Conservation (phyloP, 2,113 vertebrate species). For the Okapia johnstoni region DNA sequence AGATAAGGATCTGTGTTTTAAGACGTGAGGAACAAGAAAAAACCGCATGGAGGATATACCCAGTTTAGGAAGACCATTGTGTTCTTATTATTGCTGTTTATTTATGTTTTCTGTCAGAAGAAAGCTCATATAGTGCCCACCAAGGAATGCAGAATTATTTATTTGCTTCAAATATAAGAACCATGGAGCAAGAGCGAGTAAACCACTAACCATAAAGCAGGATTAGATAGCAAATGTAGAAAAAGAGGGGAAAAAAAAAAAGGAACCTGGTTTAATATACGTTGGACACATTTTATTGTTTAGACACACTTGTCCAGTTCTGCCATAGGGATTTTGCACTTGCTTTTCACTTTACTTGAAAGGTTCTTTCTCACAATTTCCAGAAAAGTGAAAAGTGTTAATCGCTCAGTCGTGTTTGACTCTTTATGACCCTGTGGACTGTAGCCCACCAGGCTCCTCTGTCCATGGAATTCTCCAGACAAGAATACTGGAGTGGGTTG, state of each 20-base stretch:
- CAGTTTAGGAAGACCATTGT: neutral
- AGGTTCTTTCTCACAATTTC: neutral
- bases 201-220: neutral
- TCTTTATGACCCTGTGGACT: neutral
- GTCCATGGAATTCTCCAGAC: neutral
- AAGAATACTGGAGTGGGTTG: neutral
- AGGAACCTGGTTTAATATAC: neutral
- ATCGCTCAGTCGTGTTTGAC: neutral
- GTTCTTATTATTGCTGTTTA: neutral
- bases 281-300: neutral
- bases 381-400: neutral
- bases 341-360: neutral
- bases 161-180: neutral
- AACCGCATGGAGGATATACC: neutral
- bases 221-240: neutral
- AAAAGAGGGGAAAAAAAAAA: neutral
- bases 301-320: neutral
- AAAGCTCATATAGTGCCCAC: neutral
- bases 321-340: neutral
- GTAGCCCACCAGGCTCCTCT: neutral
- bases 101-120: neutral
- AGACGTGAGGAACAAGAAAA: neutral
- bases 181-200: neutral
- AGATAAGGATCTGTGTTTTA: neutral
- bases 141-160: neutral